Conservation (phyloP, 2,113 vertebrate genomes). For the Oreocharis arfaki region DNA sequence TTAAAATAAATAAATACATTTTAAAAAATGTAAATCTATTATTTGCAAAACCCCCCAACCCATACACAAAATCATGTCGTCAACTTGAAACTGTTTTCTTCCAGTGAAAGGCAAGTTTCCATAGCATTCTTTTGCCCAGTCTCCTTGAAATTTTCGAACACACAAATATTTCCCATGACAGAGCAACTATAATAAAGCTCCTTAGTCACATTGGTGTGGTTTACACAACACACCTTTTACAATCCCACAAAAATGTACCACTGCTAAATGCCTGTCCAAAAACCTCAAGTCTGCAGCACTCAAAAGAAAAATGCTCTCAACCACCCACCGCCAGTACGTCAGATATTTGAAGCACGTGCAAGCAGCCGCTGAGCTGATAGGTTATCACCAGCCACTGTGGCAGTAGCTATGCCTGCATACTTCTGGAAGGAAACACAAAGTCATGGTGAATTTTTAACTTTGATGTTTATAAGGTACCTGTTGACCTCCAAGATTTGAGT, state of each 20-base stretch:
- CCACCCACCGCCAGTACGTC: rapidly evolving
- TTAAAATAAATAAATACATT: background rate
- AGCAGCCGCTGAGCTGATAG: background rate
- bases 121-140: background rate
- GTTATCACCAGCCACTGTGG: background rate
- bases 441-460: background rate
- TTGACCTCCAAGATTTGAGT: background rate
- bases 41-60: background rate
- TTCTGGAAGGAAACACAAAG: background rate
- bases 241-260: background rate
- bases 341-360: background rate
- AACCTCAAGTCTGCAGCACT: background rate
- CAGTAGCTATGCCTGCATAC: background rate
- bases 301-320: background rate
- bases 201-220: background rate
- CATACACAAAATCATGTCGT: background rate
- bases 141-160: background rate
- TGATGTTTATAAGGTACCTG: background rate
- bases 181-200: background rate
- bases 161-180: background rate
- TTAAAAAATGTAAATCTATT: background rate
- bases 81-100: background rate
- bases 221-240: background rate
- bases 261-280: background rate
- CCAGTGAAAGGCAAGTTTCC: background rate